Conservation (phyloP, 1,140 invertebrate genomes). For the Drosophila ironensis region DNA sequence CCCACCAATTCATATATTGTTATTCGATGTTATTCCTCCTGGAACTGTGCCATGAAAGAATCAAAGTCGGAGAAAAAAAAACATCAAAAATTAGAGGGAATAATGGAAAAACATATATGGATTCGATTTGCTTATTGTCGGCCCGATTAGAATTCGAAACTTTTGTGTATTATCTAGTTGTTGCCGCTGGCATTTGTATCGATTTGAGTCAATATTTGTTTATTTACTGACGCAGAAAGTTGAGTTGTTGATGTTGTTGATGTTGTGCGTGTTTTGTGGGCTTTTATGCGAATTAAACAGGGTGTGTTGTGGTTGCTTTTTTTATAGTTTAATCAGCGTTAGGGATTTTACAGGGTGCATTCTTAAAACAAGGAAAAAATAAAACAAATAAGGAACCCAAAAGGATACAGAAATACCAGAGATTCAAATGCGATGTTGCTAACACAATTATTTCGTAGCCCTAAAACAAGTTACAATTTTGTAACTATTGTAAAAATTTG, state of each 20-base stretch:
- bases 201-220: slow-evolving; percentile 76
- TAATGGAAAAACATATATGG: slow-evolving; percentile 32
- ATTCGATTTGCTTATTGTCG: slow-evolving; percentile 21
- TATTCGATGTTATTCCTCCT: slow-evolving; percentile 49
- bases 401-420: neutral
- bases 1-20: slow-evolving; percentile 55
- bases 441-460: too few species aligned
- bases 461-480: too few species aligned
- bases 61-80: slow-evolving; percentile 27
- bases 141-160: slow-evolving; percentile 44
- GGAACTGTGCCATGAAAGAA: slow-evolving; percentile 49
- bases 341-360: neutral
- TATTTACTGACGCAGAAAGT: slow-evolving; percentile 68
- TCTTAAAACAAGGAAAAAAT: neutral
- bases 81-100: slow-evolving; percentile 4
- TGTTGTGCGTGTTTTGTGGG: slow-evolving; percentile 36
- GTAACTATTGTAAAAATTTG: too few species aligned
- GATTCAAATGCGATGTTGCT: too few species aligned
- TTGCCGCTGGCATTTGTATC: slow-evolving; percentile 53
- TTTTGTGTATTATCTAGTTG: slow-evolving; percentile 45
- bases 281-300: slow-evolving; percentile 31
- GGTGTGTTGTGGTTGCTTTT: slow-evolving; percentile 4
- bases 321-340: neutral
- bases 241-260: slow-evolving; percentile 46
- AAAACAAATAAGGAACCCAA: neutral